These are phyloP conservation scores for Eupleurogrammus muticus DNA, from an alignment of 2,797 vertebrate species.

Conservation along the genomic window DNA sequence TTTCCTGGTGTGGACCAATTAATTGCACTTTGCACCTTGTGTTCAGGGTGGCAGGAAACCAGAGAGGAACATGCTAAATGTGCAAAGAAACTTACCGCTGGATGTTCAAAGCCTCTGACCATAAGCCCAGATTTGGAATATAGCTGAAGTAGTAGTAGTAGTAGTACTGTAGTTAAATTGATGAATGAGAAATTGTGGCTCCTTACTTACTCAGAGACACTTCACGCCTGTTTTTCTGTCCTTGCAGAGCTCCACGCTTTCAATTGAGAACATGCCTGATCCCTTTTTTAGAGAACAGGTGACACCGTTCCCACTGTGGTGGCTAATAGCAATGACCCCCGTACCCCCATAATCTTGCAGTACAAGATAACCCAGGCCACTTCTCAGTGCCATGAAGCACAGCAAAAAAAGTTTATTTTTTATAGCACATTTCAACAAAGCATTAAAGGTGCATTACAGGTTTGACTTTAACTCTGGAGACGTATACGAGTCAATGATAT, in stretches of 20 bases:
- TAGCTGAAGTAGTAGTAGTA: background rate
- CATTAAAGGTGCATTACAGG: background rate
- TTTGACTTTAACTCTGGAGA: too few relatives aligned
- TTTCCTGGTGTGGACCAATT: too few relatives aligned
- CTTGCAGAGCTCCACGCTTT: background rate
- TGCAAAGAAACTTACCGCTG: too few relatives aligned
- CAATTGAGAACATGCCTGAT: background rate
- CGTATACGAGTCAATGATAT: too few relatives aligned
- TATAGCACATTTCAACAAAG: too few relatives aligned
- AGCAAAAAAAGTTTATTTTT: background rate
- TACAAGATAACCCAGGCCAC: background rate
- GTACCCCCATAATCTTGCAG: background rate
- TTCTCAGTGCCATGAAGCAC: background rate
- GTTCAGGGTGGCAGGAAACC: too few relatives aligned
- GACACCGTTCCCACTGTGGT: background rate
- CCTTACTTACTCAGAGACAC: background rate
- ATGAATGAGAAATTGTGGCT: background rate
- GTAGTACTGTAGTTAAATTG: too few relatives aligned
- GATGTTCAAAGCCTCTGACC: background rate
- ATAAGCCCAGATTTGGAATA: background rate
- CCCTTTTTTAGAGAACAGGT: background rate
- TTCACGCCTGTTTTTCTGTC: too few relatives aligned
- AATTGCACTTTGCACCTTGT: too few relatives aligned
- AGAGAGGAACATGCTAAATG: too few relatives aligned
- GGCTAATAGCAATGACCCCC: background rate